Conservation (phyloP, 2,888 invertebrate genomes). For the Linnaemya vulpina region DNA sequence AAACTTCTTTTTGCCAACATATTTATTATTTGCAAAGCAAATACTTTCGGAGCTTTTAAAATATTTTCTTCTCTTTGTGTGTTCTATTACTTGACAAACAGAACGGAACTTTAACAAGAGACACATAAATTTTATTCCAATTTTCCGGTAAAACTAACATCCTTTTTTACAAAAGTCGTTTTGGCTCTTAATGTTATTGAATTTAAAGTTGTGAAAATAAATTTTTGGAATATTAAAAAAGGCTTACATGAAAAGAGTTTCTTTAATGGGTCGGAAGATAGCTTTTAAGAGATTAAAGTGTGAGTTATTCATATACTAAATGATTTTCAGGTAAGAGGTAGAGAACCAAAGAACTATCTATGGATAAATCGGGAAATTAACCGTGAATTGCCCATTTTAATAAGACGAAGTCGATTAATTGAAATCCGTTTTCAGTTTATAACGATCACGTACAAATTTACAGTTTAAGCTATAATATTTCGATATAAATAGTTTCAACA, state of each 20-base stretch:
- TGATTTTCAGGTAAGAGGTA: background rate
- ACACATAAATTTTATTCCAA: conserved; percentile 76
- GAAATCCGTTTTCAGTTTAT: too few relatives aligned
- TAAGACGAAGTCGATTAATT: too few relatives aligned
- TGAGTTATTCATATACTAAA: background rate
- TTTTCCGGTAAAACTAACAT: conserved; percentile 77
- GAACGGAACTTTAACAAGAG: conserved; percentile 54
- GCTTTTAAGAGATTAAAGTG: conserved; percentile 14
- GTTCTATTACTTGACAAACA: conserved; percentile 32
- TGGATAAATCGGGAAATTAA: too few relatives aligned
- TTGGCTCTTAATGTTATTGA: conserved; percentile 54
- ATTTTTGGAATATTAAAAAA: background rate
- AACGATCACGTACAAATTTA: too few relatives aligned
- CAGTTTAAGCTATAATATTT: too few relatives aligned
- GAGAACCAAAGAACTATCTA: too few relatives aligned
- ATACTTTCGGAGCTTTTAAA: conserved; percentile 18
- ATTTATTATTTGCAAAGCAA: conserved; percentile 39
- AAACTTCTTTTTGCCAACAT: conserved; percentile 38
- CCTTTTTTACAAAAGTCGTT: conserved; percentile 62
- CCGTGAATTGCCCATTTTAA: too few relatives aligned
- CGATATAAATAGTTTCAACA: too few relatives aligned
- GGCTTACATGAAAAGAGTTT: too few relatives aligned
- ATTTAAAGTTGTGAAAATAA: conserved; percentile 22
- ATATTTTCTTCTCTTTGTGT: conserved; percentile 10
- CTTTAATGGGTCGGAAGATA: conserved; percentile 16